phyloP scores from a whole-genome alignment of 1,140 invertebrate species.

The Spodoptera litura region DNA sequence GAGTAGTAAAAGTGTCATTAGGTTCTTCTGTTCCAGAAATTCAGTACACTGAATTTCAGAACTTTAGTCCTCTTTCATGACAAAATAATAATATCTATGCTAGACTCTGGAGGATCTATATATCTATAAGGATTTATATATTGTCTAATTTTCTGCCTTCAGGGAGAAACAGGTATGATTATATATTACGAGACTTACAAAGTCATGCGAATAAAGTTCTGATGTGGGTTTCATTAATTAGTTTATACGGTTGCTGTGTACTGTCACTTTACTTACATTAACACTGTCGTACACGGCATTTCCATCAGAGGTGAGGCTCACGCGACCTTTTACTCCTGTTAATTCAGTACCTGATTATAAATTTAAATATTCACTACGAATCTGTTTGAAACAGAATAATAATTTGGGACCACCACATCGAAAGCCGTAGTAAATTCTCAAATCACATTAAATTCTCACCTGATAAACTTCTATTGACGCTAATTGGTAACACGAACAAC shows the following conservation, averaged over 20 bases:
- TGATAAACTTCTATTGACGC: conserved; percentile 35
- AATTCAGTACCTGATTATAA: conserved; percentile 26
- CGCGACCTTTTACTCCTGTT: conserved; percentile 25
- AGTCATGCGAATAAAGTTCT: conserved; percentile 14
- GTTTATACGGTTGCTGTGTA: conserved; percentile 34
- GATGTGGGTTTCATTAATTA: conserved; percentile 39
- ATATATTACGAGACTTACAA: neutral
- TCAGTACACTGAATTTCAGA: too few relatives aligned
- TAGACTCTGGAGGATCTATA: too few relatives aligned
- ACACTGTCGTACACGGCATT: conserved; percentile 16
- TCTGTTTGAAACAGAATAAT: conserved; percentile 33
- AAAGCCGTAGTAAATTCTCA: neutral
- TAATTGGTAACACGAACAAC: conserved; percentile 45
- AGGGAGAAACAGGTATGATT: neutral
- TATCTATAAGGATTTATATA: too few relatives aligned
- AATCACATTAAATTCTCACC: conserved; percentile 44
- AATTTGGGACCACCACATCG: conserved; percentile 25
- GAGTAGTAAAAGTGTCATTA: too few relatives aligned
- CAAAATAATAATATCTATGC: too few relatives aligned
- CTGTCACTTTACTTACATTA: conserved; percentile 33
- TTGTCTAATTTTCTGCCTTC: too few relatives aligned
- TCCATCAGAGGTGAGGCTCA: conserved; percentile 7
- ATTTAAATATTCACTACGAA: conserved; percentile 35
- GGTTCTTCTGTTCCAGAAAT: too few relatives aligned
- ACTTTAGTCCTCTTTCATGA: too few relatives aligned